Conservation (phyloP, 2,888 invertebrate species). For the Epistrophe grossulariae region DNA sequence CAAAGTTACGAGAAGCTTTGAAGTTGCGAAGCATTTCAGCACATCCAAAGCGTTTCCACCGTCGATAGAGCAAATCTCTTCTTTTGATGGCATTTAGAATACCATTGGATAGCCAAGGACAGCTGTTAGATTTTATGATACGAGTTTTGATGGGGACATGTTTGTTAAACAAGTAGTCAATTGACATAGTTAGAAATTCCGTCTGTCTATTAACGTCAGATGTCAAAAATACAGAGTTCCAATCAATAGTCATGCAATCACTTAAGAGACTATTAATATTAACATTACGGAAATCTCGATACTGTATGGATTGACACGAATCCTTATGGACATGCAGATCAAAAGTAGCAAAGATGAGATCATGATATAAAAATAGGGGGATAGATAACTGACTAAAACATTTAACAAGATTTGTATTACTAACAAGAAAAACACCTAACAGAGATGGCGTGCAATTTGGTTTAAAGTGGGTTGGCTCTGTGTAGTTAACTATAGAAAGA, state of each 20-base stretch:
- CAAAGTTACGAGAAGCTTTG: neutral
- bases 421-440: neutral
- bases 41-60: too few relatives aligned
- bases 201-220: too few relatives aligned
- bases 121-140: neutral
- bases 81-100: neutral
- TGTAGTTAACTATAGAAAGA: neutral
- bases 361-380: slow-evolving; percentile 2
- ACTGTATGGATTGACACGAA: neutral
- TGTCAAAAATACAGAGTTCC: too few relatives aligned
- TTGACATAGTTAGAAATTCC: neutral
- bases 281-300: slow-evolving; percentile 26
- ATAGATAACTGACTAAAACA: slow-evolving; percentile 2
- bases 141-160: slow-evolving; percentile 4
- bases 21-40: neutral
- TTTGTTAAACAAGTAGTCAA: slow-evolving; percentile 8
- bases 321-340: neutral
- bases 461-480: slow-evolving; percentile 12
- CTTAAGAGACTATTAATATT: too few relatives aligned
- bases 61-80: neutral
- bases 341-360: slow-evolving; percentile 7
- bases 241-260: too few relatives aligned
- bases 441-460: neutral
- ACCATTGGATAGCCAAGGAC: neutral
- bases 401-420: neutral